Base-by-base conservation (phyloP, 2,888 invertebrate genomes). In the Platynereis dumerilii region DNA sequence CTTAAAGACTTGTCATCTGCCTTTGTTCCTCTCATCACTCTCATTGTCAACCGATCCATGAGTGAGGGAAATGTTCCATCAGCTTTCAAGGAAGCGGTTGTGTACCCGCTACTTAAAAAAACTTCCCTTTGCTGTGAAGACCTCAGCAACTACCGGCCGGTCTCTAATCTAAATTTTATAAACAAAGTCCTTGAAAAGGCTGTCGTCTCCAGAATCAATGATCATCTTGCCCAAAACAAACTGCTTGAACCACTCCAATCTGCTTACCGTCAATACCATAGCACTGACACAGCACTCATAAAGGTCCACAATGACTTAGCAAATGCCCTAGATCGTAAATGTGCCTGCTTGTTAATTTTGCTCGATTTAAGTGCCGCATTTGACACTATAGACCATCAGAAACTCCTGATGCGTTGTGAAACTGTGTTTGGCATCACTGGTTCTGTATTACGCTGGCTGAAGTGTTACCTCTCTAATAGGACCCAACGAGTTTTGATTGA, bases 291-390 rank as follows among this genome's bases (percentile, higher is more conserved):
- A 20, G 48, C 48, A 20, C 48, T 48, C 48, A 7, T 48, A 3
- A 48, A 48, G 17, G n/a, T 48, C 3, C n/a, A 48, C 20, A 48
- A 48, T 48, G 48, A 48, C 48, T n/a, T 48, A 5, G 20, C 22
- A 5, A 5, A 10, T n/a, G 48, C n/a, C n/a, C n/a, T 20, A 3
- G 48, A 48, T 22, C 5, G 20, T 7, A n/a, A 22, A 48, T 5
- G 17, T 5, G 48, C 22, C 22, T 20, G 20, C n/a, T 7, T 48
- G 20, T n/a, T 48, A 3, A 48, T 48, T 12, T n/a, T 48, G 3
- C 22, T 48, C 7, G 48, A 48, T 22, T 22, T 48, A n/a, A 48
- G 48, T 48, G 48, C 48, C n/a, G 48, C 48, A 48, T 48, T 48
- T 48, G 48, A 48, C 48, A 48, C 48, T 48, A 48, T 48, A 5